Evolutionary conservation across 2,888 invertebrate genomes (phyloP).

Genomic region (Archips crataeganus): DNA sequence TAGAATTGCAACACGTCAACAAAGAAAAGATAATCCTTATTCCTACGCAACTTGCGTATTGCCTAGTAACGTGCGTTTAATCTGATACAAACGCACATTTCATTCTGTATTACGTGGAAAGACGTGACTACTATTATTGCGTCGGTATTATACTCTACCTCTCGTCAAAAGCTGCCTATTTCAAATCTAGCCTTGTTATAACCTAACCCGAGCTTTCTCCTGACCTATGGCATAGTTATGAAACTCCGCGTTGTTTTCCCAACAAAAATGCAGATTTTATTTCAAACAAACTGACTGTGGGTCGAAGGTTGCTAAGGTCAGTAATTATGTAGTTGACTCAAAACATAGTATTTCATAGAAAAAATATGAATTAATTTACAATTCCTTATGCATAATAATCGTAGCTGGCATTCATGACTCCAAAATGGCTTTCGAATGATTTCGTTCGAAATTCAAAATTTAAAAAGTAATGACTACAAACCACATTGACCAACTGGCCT

Average conservation of each 20-base stretch:
- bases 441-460: slow-evolving; percentile 39
- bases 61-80: slow-evolving; percentile 19
- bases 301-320: slow-evolving; percentile 64
- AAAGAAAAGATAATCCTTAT: neutral
- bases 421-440: slow-evolving; percentile 20
- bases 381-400: neutral
- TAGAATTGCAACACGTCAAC: neutral
- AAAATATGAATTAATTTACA: slow-evolving; percentile 15
- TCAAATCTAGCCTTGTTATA: slow-evolving; percentile 43
- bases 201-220: slow-evolving; percentile 79
- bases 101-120: slow-evolving; percentile 36
- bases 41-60: slow-evolving; percentile 31
- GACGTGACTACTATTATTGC: slow-evolving; percentile 41
- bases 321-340: slow-evolving; percentile 28
- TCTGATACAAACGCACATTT: slow-evolving; percentile 41
- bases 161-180: slow-evolving; percentile 36
- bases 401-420: neutral
- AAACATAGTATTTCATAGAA: neutral
- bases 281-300: slow-evolving; percentile 55
- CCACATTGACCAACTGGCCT: slow-evolving; percentile 47
- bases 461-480: slow-evolving; percentile 50
- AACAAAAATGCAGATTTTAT: slow-evolving; percentile 69
- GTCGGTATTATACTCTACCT: slow-evolving; percentile 13
- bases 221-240: slow-evolving; percentile 76
- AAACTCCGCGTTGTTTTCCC: slow-evolving; percentile 62